phyloP scores from a whole-genome alignment of 1,140 invertebrate genomes.

The Lasaia peninsularis region DNA sequence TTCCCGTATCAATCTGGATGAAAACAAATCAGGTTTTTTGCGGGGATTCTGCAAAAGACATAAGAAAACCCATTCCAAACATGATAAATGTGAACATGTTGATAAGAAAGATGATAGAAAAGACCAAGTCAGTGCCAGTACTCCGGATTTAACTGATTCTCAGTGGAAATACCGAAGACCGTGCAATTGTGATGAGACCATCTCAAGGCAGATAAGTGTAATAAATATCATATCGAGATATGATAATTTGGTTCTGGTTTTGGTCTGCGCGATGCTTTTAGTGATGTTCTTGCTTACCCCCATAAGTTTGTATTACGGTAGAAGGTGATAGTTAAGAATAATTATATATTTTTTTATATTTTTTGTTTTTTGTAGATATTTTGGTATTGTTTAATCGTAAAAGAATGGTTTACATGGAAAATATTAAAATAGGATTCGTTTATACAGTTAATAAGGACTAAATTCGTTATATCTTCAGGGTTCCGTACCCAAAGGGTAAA shows the following conservation, averaged over 20 bases:
- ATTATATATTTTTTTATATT: constrained; percentile 27
- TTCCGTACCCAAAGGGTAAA: no score
- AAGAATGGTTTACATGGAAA: no score
- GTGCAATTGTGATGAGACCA: no score
- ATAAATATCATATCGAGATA: constrained; percentile 22
- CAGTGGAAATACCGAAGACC: no score
- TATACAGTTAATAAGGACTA: no score
- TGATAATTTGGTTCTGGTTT: constrained; percentile 28
- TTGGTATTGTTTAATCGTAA: no score
- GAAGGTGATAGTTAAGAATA: constrained; percentile 31
- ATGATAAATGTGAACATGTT: not conserved
- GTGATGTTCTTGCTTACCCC: constrained; percentile 23
- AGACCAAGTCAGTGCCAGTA: constrained; percentile 20
- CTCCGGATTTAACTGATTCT: constrained; percentile 15
- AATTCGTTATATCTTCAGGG: no score
- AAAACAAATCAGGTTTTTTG: constrained; percentile 10
- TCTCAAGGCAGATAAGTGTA: not conserved
- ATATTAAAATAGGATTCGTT: no score
- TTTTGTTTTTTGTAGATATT: constrained; percentile 22
- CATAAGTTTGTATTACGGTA: constrained; percentile 19
- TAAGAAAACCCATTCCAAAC: no score
- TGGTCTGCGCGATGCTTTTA: constrained; percentile 28
- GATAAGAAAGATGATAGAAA: constrained; percentile 23
- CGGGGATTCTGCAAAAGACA: no score
- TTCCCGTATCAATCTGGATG: not conserved